Conservation (phyloP, 2,797 vertebrate species). For the Nasua narica region DNA sequence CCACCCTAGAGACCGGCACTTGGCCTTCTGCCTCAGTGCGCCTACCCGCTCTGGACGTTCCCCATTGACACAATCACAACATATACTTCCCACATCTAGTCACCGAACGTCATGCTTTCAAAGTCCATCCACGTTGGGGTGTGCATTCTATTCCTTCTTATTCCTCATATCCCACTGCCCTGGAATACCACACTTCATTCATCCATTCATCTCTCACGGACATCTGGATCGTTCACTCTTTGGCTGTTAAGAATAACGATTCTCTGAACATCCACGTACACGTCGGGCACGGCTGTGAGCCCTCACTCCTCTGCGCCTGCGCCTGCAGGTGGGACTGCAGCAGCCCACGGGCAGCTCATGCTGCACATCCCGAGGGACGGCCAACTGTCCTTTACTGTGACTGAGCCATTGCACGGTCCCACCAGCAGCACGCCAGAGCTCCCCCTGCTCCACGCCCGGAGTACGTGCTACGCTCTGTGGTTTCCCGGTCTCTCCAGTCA, state of each 20-base stretch:
- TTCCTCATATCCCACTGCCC: background rate
- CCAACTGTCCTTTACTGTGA: accelerated
- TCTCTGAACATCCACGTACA: background rate
- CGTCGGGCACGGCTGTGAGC: background rate
- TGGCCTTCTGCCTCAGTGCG: background rate
- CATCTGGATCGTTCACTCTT: background rate
- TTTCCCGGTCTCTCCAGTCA: background rate
- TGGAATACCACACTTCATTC: background rate
- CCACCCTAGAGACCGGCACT: background rate
- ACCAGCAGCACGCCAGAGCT: background rate
- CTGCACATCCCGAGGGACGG: background rate
- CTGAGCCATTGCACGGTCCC: background rate
- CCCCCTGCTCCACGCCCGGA: background rate
- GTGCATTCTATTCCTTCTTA: background rate
- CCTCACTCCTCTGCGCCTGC: accelerated
- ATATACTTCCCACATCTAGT: background rate
- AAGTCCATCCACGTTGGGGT: background rate
- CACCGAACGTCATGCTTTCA: background rate
- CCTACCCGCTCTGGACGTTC: background rate
- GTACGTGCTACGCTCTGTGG: background rate
- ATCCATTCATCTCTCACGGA: background rate
- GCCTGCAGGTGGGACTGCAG: background rate
- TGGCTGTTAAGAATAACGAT: background rate
- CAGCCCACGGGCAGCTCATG: too few relatives aligned
- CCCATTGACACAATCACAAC: background rate